A percentile compares a stretch with the other conserved stretches of the same genome.
phyloP scores from a whole-genome alignment of 2,888 invertebrate genomes.

The Germaria angustata region DNA sequence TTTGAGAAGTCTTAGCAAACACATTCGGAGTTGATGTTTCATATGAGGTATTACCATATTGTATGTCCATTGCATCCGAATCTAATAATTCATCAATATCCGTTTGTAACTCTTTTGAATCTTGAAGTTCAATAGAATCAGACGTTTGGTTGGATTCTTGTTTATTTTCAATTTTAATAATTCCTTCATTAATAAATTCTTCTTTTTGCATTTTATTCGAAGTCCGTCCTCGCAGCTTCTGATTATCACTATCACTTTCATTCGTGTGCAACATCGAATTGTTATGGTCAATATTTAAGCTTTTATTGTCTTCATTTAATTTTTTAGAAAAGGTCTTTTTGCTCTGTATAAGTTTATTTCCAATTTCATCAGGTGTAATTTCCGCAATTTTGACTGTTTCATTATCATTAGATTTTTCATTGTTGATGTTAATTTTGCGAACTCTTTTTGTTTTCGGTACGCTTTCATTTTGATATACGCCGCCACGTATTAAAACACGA shows the following conservation, averaged over 20 bases:
- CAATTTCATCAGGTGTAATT: background rate
- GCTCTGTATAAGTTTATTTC: slow-evolving; percentile 68
- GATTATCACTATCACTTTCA: slow-evolving; percentile 30
- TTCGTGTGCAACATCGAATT: background rate
- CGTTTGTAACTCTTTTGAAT: slow-evolving; percentile 32
- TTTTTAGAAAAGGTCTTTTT: background rate
- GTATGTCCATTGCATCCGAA: slow-evolving; percentile 16
- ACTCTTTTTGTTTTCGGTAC: slow-evolving; percentile 68
- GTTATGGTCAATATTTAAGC: background rate
- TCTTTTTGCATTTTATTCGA: slow-evolving; percentile 35
- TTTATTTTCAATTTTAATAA: slow-evolving; percentile 50
- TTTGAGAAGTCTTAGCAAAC: background rate
- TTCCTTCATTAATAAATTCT: slow-evolving; percentile 53
- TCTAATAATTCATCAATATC: slow-evolving; percentile 56
- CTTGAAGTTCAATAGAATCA: slow-evolving; percentile 12
- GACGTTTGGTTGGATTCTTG: background rate
- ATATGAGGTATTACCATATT: background rate
- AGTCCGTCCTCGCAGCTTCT: slow-evolving; percentile 48
- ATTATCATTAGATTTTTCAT: background rate
- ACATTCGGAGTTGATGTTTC: background rate
- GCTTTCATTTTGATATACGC: slow-evolving; percentile 76
- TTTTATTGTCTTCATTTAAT: background rate
- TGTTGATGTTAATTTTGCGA: background rate
- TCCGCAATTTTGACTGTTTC: background rate
- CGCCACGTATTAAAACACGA: slow-evolving; percentile 72